These are phyloP conservation scores for Euglossa dilemma DNA, from an alignment of 1,140 invertebrate species.

Conservation along the genomic window DNA sequence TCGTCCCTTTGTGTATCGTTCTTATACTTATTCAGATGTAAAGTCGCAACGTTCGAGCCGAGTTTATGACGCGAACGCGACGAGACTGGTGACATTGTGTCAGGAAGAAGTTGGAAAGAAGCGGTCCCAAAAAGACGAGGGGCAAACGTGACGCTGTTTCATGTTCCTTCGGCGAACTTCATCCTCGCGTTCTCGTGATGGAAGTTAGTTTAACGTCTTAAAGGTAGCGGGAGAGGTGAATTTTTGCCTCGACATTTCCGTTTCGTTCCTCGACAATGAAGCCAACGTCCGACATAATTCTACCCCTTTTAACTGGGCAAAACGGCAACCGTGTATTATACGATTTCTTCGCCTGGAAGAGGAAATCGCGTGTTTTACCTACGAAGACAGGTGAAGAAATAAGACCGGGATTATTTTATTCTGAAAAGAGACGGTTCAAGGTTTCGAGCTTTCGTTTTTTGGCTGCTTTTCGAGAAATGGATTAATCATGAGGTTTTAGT, in stretches of 20 bases:
- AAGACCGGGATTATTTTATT: too few relatives aligned
- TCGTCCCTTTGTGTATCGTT: not conserved
- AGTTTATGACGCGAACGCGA: not conserved
- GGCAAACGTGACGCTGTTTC: not conserved
- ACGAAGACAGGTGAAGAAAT: too few relatives aligned
- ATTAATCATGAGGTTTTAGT: too few relatives aligned
- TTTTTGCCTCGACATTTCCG: not conserved
- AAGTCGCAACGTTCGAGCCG: not conserved
- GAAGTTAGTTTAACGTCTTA: not conserved
- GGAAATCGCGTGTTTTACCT: too few relatives aligned
- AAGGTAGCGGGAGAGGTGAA: not conserved
- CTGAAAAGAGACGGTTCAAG: too few relatives aligned
- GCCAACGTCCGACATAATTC: not conserved
- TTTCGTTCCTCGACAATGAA: not conserved
- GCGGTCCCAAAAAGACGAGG: not conserved
- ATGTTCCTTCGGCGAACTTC: not conserved
- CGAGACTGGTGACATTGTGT: not conserved
- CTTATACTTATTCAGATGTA: not conserved
- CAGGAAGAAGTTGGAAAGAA: not conserved
- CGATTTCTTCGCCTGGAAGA: too few relatives aligned
- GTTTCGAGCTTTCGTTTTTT: too few relatives aligned
- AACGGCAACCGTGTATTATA: not conserved
- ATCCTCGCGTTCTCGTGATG: not conserved
- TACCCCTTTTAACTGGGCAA: not conserved
- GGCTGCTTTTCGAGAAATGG: too few relatives aligned